phyloP scores from a whole-genome alignment of 2,113 vertebrate species.

The Thinocorus orbignyianus region DNA sequence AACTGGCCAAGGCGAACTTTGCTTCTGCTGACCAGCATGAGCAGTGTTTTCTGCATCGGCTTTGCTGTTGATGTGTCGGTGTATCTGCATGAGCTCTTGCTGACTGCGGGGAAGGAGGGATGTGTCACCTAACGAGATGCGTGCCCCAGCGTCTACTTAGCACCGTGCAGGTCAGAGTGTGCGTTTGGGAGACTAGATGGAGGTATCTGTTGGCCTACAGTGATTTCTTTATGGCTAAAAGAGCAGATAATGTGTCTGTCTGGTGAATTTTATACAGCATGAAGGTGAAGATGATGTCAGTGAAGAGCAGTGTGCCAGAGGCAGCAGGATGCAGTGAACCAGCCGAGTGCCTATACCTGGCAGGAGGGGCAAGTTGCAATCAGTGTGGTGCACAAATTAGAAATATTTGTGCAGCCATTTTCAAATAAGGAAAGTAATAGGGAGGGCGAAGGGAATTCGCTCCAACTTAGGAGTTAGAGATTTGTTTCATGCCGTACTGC shows the following conservation, averaged over 20 bases:
- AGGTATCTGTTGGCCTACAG: background rate
- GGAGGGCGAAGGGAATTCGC: background rate
- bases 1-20: background rate
- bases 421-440: background rate
- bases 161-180: background rate
- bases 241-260: background rate
- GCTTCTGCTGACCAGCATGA: background rate
- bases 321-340: background rate
- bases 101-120: background rate
- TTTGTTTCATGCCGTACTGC: background rate
- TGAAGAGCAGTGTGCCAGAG: background rate
- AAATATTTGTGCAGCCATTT: background rate
- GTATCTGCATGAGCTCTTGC: background rate
- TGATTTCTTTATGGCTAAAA: background rate
- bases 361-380: background rate
- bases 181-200: background rate
- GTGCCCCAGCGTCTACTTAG: background rate
- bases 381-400: background rate
- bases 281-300: constrained; percentile 21
- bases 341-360: background rate
- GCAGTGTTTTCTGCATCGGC: background rate
- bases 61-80: background rate
- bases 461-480: background rate
- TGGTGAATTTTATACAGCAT: background rate
- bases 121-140: background rate